Conservation (phyloP, 2,888 invertebrate genomes). For the Limnephilus marmoratus region DNA sequence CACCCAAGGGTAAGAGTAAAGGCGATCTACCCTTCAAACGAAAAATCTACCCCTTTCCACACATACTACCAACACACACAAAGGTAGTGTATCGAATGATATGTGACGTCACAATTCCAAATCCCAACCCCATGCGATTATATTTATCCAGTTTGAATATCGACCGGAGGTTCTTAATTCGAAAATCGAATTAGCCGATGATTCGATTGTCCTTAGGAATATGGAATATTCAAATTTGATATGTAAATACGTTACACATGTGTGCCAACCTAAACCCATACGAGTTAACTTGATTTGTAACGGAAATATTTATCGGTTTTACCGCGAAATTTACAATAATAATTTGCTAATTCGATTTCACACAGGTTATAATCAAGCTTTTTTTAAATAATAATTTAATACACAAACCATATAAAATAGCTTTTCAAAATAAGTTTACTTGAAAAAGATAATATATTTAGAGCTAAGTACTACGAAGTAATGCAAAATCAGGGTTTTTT, state of each 20-base stretch:
- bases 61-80: constrained; percentile 50
- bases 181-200: constrained; percentile 30
- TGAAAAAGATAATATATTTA: no score
- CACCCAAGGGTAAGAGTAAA: constrained; percentile 47
- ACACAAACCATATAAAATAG: neutral
- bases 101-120: constrained; percentile 18
- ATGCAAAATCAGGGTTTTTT: no score
- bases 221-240: constrained; percentile 12
- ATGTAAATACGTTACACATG: neutral
- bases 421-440: neutral
- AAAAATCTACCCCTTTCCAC: constrained; percentile 62
- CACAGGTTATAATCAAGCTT: neutral
- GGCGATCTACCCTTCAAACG: constrained; percentile 54
- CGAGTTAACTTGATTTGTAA: neutral
- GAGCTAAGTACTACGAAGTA: no score
- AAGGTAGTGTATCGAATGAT: constrained; percentile 37
- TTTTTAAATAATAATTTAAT: neutral
- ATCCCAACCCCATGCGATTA: neutral
- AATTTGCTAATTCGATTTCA: constrained; percentile 6
- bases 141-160: constrained; percentile 32
- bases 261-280: neutral
- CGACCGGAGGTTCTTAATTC: constrained; percentile 47
- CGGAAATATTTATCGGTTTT: constrained; percentile 3
- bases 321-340: neutral
- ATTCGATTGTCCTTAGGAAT: constrained; percentile 38